A percentile compares a stretch with the other conserved stretches of the same genome.
phyloP scores from a whole-genome alignment of 2,888 invertebrate species.

The Octodonta nipae region DNA sequence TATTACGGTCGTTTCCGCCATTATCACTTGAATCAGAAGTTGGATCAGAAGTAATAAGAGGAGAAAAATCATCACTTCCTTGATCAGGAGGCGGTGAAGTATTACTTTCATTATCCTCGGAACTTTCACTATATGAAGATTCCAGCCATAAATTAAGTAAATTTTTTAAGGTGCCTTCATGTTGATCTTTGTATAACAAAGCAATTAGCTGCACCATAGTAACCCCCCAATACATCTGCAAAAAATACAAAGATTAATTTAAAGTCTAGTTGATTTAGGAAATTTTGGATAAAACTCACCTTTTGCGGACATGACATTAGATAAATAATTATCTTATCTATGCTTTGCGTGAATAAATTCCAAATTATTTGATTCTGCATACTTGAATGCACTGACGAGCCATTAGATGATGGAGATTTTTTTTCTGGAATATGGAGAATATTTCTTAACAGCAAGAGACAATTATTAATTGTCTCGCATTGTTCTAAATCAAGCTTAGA shows the following conservation, averaged over 20 bases:
- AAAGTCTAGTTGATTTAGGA: no score
- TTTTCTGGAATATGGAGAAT: constrained; percentile 60
- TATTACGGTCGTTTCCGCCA: constrained; percentile 22
- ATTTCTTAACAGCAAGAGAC: constrained; percentile 55
- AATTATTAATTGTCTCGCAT: constrained; percentile 57
- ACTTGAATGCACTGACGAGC: constrained; percentile 26
- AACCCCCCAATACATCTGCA: constrained; percentile 53
- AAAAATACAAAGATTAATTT: no score
- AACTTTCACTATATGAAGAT: constrained; percentile 58
- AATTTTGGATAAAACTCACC: no score
- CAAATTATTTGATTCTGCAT: constrained; percentile 65
- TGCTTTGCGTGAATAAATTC: constrained; percentile 66
- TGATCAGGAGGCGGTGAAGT: constrained; percentile 52
- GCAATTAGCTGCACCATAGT: constrained; percentile 65
- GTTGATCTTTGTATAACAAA: constrained; percentile 65
- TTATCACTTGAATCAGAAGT: constrained; percentile 64
- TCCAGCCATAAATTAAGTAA: constrained; percentile 60
- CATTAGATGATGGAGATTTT: constrained; percentile 23
- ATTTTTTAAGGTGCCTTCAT: constrained; percentile 56
- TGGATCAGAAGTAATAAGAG: constrained; percentile 55
- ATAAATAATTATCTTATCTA: constrained; percentile 59
- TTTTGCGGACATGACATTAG: constrained; percentile 52
- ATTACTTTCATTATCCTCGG: constrained; percentile 71
- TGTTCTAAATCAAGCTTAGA: constrained; percentile 43
- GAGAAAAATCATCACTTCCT: constrained; percentile 54